Conservation (phyloP, 2,797 vertebrate species). For the Melanotaenia parkinsoni region DNA sequence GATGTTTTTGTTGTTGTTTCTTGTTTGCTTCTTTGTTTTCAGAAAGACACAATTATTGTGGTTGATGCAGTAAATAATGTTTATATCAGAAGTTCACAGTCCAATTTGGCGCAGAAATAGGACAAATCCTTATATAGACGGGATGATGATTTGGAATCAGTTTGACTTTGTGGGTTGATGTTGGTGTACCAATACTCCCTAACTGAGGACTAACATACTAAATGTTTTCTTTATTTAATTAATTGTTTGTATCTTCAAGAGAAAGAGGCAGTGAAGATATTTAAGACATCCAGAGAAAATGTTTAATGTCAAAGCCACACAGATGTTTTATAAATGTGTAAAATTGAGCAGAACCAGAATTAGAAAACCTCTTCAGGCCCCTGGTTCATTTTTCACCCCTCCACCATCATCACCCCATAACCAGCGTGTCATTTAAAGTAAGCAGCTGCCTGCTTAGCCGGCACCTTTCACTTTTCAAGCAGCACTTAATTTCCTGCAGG, state of each 20-base stretch:
- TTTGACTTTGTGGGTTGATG: no score
- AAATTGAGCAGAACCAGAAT: neutral
- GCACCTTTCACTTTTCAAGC: constrained; percentile 77
- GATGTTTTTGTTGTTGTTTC: neutral
- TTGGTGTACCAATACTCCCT: no score
- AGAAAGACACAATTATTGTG: neutral
- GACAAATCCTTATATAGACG: no score
- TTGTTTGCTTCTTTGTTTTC: neutral
- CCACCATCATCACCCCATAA: constrained; percentile 45
- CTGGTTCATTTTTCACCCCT: constrained; percentile 20
- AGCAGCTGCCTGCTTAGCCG: constrained; percentile 77
- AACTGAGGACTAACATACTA: no score
- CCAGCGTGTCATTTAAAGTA: constrained; percentile 66
- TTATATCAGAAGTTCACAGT: neutral
- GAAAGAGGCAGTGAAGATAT: no score
- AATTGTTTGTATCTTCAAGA: no score
- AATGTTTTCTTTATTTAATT: no score
- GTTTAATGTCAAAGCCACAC: neutral
- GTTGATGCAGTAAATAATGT: neutral
- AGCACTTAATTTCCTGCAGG: constrained; percentile 75
- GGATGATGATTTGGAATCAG: no score
- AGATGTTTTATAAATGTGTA: neutral
- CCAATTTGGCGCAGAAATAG: no score
- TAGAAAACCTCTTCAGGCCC: neutral
- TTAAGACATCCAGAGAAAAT: neutral